These are phyloP conservation scores for Spodoptera picta DNA, from an alignment of 2,888 invertebrate species.

Conservation along the genomic window DNA sequence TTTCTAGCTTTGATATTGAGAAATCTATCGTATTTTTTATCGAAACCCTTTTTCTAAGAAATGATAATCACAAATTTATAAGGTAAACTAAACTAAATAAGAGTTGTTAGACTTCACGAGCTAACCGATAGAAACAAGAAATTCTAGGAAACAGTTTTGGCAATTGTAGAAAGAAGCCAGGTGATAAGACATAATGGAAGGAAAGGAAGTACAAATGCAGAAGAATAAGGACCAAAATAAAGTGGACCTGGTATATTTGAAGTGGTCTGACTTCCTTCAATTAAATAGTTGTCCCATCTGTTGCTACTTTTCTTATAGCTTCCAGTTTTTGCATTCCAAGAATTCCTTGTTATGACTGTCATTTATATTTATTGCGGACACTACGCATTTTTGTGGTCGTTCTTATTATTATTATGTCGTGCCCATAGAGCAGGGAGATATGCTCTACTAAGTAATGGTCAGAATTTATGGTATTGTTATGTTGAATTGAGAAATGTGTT, in stretches of 20 bases:
- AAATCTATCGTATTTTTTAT: too few species aligned
- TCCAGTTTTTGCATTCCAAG: not conserved
- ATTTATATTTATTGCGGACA: too few species aligned
- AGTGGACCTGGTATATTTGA: constrained; percentile 9
- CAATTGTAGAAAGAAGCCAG: not conserved
- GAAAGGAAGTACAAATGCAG: constrained; percentile 17
- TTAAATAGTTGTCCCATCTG: constrained; percentile 35
- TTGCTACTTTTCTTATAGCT: constrained; percentile 17
- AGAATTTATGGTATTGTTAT: too few species aligned
- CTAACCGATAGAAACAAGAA: not conserved
- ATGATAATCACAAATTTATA: too few species aligned
- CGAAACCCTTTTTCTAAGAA: too few species aligned
- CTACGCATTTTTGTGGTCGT: too few species aligned
- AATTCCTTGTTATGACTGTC: not conserved
- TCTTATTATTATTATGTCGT: too few species aligned
- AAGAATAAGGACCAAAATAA: constrained; percentile 3
- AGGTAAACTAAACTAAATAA: too few species aligned
- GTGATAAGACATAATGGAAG: constrained; percentile 5
- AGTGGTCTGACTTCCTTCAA: constrained; percentile 37
- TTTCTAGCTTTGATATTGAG: not conserved
- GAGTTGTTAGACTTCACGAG: not conserved
- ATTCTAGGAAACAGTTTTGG: not conserved
- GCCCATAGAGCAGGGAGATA: too few species aligned
- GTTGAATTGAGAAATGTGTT: too few species aligned
- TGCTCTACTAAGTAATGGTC: too few species aligned